Percentiles rank a stretch among this genome's conserved stretches.
Evolutionary conservation across 2,797 vertebrate species (phyloP).

Genomic region (Tauraco hartlaubi): DNA sequence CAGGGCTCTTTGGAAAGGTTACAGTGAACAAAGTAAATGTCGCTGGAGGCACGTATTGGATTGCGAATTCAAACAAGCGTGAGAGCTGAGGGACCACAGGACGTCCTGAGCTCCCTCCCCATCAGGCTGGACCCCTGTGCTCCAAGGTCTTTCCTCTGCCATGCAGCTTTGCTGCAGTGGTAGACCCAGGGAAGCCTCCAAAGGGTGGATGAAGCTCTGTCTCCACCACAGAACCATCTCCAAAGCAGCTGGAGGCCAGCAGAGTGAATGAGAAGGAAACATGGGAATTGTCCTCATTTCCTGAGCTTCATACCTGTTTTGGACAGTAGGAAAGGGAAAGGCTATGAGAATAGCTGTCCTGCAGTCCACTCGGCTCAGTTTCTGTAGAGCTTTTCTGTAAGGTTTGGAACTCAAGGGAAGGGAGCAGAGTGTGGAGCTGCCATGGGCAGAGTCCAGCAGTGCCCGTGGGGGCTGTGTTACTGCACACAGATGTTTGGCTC

Average conservation of each 20-base stretch:
- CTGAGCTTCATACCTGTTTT: not conserved
- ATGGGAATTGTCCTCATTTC: not conserved
- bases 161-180: accelerated
- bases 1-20: slow-evolving; percentile 53
- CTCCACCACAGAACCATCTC: not conserved
- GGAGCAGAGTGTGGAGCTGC: not conserved
- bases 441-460: not conserved
- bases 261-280: not conserved
- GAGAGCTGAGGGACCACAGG: not conserved
- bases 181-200: not conserved
- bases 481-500: not conserved
- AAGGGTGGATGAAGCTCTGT: not conserved
- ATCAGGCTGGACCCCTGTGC: accelerated
- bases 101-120: not conserved
- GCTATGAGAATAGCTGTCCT: not conserved
- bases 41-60: not conserved
- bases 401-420: not conserved
- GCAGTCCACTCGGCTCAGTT: not conserved
- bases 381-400: not conserved
- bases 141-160: not conserved
- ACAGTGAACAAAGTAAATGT: slow-evolving; percentile 46
- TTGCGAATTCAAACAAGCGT: not conserved
- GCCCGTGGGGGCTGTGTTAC: not conserved
- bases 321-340: not conserved
- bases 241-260: not conserved